Base-by-base conservation (phyloP, 1,140 invertebrate species). In the Bilobella aurantiaca region DNA sequence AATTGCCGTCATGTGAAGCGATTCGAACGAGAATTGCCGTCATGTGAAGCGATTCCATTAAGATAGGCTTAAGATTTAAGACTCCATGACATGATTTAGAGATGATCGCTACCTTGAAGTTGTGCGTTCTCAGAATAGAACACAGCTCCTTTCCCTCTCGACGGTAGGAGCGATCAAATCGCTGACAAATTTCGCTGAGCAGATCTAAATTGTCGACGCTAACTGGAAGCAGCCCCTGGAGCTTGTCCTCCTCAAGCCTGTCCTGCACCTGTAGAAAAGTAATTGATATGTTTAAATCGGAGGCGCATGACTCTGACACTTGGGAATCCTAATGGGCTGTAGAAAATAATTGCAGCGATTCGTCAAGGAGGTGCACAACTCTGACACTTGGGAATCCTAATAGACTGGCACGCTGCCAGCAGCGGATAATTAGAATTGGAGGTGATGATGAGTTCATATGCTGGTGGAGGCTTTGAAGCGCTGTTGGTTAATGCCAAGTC, bases 91-190 rank as follows among this genome's bases (percentile, higher is more conserved):
- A 23, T 8, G 27, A 42, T 12, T 8, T 42, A 57, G 23, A 57
- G 27, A 14, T 57, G 12, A 42, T 57, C 23, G n/a, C 53, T 74
- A 77, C 76, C 68, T 74, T 77, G 66, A 82, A 73, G 75, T 82
- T 78, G n/a, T 79, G 77, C 63, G 74, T 76, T 61, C 72, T 73
- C 27, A 84, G 68, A 46, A 83, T 73, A 32, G 75, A 69, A 5
- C 74, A 69, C 59, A 84, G 73, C 74, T 84, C 82, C 65, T 78
- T 74, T 16, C 79, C 78, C 62, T 82, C 78, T 58, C 75, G 72
- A 67, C 75, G 77, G 68, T 74, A 75, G 1, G 76, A 77, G 63
- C 70, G 69, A 42, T 73, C 76, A 69, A 78, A 82, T n/a, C 75
- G 69, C 58, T 75, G 69, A 3, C 73, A 62, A 53, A 77, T 69